Evolutionary conservation across 2,888 invertebrate genomes (phyloP), one percentile per base, ranked within the genome.

Genomic region (Eupithecia exiguata): DNA sequence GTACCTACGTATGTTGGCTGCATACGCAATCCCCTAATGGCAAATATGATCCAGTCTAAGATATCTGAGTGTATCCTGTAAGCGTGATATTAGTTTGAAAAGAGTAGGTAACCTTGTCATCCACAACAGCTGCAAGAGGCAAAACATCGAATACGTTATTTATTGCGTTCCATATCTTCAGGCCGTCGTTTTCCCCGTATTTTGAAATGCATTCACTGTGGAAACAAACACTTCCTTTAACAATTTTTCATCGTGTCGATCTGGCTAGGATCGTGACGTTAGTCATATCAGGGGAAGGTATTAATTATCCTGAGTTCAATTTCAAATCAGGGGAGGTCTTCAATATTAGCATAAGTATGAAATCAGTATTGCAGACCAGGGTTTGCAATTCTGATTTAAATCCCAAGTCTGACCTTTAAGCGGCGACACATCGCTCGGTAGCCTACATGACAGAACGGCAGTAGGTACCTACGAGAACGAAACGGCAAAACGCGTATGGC

Each of bases 81-180:
- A n/a, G 18, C 35, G 35, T 62, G 18, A 35, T 62, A 61, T 62
- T 9, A 35, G 14, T 65, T 38, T n/a, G 5, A 65, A 38, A n/a
- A n/a, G 12, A 36, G 21, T n/a, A n/a, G n/a, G n/a, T 38, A 21
- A 88, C 96, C 93, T 96, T 96, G 46, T 95, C 95, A 87, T 97
- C 97, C n/a, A 97, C 95, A 12, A 96, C 94, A 1, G 97, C 97
- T 18, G 97, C 97, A 38, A 97, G 83, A 0, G 97, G 97, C 93
- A 97, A 94, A 14, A 89, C 93, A 87, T 97, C 97, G 85, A 97
- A 97, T 35, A 96, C 96, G 36, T 93, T 91, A 86, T 97, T 97
- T 49, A 97, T 92, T 0, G 96, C 95, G 73, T 96, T 95, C 97
- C 97, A 97, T 69, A 97, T 94, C 79, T 95, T 95, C 7, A 81